Conservation (phyloP, 1,140 invertebrate genomes). For the Psilanteris sp. region DNA sequence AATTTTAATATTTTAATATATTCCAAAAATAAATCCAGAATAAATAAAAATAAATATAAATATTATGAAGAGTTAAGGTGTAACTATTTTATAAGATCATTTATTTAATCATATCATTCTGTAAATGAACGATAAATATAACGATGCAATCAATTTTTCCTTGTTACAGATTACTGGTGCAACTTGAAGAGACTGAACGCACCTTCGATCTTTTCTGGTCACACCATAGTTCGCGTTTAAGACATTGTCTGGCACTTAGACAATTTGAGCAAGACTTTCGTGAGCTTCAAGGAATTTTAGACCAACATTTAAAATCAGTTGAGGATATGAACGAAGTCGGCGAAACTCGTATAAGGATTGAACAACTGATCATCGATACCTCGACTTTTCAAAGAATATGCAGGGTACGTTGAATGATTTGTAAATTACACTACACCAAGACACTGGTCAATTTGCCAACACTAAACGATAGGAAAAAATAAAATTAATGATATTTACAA, state of each 20-base stretch:
- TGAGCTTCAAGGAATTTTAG: conserved; percentile 86
- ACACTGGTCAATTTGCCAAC: conserved; percentile 19
- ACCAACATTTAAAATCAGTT: conserved; percentile 86
- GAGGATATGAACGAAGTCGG: conserved; percentile 92
- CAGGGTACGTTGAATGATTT: conserved; percentile 79
- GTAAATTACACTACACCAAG: background rate
- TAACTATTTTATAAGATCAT: too few relatives aligned
- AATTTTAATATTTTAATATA: too few relatives aligned
- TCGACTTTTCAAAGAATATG: conserved; percentile 88
- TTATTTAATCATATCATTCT: too few relatives aligned
- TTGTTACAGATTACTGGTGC: conserved; percentile 88
- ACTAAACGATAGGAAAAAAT: conserved; percentile 10
- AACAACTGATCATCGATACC: conserved; percentile 88
- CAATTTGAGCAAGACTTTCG: conserved; percentile 94
- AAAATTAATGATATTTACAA: too few relatives aligned
- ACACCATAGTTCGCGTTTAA: conserved; percentile 91
- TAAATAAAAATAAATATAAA: too few relatives aligned
- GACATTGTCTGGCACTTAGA: conserved; percentile 92
- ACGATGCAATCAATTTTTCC: too few relatives aligned
- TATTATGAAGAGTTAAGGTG: too few relatives aligned
- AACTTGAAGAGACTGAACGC: conserved; percentile 96
- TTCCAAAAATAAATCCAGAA: too few relatives aligned
- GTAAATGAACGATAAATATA: too few relatives aligned
- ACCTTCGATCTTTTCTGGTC: conserved; percentile 97
- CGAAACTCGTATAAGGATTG: conserved; percentile 89